These are phyloP conservation scores for Pycnonotus jocosus DNA, from an alignment of 2,113 vertebrate species.

Conservation along the genomic window DNA sequence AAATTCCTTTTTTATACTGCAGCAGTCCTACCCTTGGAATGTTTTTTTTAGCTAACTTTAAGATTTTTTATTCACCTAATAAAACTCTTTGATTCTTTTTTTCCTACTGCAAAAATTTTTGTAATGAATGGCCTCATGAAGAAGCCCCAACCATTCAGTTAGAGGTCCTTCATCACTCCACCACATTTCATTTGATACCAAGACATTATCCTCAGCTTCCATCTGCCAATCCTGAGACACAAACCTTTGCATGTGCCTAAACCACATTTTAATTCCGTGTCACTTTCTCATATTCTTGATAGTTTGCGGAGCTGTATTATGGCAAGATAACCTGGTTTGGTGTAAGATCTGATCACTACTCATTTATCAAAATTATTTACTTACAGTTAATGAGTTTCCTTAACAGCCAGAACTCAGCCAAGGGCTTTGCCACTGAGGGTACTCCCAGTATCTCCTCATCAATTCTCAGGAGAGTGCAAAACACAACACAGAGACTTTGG, in stretches of 20 bases:
- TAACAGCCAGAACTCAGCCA: neutral
- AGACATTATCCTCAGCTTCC: neutral
- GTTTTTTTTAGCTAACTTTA: conserved; percentile 55
- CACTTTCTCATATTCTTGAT: neutral
- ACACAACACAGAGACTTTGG: neutral
- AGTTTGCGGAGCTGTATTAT: neutral
- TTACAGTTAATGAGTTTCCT: neutral
- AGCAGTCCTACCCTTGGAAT: conserved; percentile 34
- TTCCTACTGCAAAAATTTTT: conserved; percentile 25
- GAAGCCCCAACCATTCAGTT: neutral
- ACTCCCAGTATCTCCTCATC: neutral
- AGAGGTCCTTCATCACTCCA: conserved; percentile 3
- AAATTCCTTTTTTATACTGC: conserved; percentile 53
- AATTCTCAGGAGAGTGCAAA: neutral
- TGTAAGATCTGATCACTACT: neutral
- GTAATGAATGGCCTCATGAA: conserved; percentile 24
- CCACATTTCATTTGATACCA: neutral
- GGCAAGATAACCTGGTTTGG: neutral
- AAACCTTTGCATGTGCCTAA: neutral
- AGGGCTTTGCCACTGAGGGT: neutral
- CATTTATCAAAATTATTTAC: neutral
- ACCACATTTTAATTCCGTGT: neutral
- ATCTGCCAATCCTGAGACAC: neutral
- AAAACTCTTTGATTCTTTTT: conserved; percentile 63
- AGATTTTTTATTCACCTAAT: conserved; percentile 60